Evolutionary conservation across 2,113 vertebrate species (phyloP).

Genomic region (Cervus canadensis): DNA sequence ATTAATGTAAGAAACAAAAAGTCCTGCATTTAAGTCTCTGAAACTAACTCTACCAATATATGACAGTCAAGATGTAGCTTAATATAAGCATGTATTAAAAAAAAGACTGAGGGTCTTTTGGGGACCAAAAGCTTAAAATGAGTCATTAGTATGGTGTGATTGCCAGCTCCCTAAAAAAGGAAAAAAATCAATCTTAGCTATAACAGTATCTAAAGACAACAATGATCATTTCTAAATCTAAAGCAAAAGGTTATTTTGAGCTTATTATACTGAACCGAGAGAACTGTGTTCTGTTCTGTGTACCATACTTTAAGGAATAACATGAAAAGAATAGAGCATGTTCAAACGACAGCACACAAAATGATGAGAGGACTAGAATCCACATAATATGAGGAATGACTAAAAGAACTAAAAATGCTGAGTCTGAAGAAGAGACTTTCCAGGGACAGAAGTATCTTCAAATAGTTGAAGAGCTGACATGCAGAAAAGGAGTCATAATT

Average conservation of each 20-base stretch:
- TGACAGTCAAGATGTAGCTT: neutral
- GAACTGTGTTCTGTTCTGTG: neutral
- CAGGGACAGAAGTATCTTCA: neutral
- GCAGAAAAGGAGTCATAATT: neutral
- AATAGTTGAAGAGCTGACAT: neutral
- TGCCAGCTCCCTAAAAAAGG: neutral
- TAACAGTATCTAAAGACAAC: conserved; percentile 1
- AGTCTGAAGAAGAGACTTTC: neutral
- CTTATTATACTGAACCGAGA: neutral
- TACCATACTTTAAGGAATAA: conserved; percentile 23
- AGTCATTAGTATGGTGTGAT: neutral
- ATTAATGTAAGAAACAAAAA: conserved; percentile 28
- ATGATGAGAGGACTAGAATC: neutral
- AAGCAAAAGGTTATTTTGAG: conserved; percentile 8
- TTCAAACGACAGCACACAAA: conserved; percentile 2
- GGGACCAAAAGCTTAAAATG: conserved; percentile 1
- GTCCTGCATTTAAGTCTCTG: neutral
- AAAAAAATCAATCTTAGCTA: conserved; percentile 7
- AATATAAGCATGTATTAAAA: neutral
- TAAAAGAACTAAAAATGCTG: neutral
- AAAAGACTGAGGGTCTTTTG: neutral
- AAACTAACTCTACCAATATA: neutral
- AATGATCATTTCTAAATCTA: conserved; percentile 10
- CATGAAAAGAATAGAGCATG: neutral
- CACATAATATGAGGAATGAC: neutral